These are phyloP conservation scores for Leucoraja ocellata DNA, from an alignment of 2,797 vertebrate species.

Conservation along the genomic window DNA sequence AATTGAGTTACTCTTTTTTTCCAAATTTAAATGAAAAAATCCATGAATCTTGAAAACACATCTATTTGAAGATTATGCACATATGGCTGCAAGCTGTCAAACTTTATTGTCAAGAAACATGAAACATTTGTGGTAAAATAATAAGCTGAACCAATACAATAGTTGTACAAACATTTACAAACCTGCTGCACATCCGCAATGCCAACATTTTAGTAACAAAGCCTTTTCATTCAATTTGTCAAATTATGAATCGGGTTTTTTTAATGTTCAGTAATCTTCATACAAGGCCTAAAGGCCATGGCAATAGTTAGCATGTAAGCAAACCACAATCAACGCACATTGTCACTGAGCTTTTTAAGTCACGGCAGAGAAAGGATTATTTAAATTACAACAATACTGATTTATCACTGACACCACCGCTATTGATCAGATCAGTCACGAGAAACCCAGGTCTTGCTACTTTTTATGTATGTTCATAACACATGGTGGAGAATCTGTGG, in stretches of 20 bases:
- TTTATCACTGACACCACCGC: not conserved
- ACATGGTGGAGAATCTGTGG: too few relatives aligned
- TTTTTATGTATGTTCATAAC: not conserved
- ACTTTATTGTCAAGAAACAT: slow-evolving; percentile 23
- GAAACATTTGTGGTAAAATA: slow-evolving; percentile 25
- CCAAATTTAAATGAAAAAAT: not conserved
- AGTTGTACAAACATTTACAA: slow-evolving; percentile 10
- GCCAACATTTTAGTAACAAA: not conserved
- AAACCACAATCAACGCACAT: not conserved
- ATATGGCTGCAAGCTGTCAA: not conserved
- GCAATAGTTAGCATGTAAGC: slow-evolving; percentile 11
- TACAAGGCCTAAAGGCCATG: not conserved
- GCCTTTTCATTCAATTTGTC: not conserved
- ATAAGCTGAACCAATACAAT: not conserved
- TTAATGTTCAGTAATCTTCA: not conserved
- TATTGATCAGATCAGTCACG: not conserved
- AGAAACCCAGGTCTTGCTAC: not conserved
- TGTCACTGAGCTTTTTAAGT: not conserved
- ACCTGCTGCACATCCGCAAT: not conserved
- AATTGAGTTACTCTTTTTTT: not conserved
- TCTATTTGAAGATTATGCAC: not conserved
- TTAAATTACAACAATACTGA: not conserved
- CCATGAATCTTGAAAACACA: not conserved
- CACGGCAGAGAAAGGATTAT: not conserved
- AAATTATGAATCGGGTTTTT: slow-evolving; percentile 6